These are phyloP conservation scores for Pseudococcus viburni DNA, from an alignment of 2,888 invertebrate species.

Conservation along the genomic window DNA sequence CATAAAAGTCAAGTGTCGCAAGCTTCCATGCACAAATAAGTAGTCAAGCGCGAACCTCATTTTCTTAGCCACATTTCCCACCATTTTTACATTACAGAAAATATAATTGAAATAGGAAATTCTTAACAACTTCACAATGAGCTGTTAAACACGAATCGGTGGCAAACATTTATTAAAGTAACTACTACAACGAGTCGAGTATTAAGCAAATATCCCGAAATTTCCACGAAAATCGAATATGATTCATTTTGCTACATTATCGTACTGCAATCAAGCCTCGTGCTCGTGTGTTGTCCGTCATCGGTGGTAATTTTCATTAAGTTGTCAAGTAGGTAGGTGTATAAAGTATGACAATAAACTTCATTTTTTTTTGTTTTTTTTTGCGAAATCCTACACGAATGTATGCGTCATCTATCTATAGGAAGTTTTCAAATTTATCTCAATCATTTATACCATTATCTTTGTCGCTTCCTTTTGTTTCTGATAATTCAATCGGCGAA, in stretches of 20 bases:
- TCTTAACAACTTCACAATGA: conserved; percentile 24
- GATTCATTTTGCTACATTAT: conserved; percentile 3
- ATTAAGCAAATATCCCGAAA: conserved; percentile 13
- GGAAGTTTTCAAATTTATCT: neutral
- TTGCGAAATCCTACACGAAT: neutral
- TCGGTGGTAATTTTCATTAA: neutral
- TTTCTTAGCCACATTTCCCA: too few species aligned
- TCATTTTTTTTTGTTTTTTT: neutral
- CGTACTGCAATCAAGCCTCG: neutral
- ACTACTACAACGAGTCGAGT: neutral
- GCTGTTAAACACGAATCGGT: neutral
- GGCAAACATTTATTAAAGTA: neutral
- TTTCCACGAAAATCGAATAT: neutral
- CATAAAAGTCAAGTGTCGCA: too few species aligned
- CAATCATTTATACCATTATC: neutral
- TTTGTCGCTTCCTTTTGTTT: conserved; percentile 6
- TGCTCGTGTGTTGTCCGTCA: neutral
- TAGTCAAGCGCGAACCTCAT: too few species aligned
- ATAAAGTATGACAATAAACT: neutral
- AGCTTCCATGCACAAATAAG: too few species aligned
- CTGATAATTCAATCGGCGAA: conserved; percentile 9
- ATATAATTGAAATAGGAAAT: conserved; percentile 35
- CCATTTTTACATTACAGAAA: neutral
- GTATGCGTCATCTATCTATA: neutral
- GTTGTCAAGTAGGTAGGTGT: neutral